These are phyloP conservation scores for Dendrolimus pini DNA, from an alignment of 2,888 invertebrate species.

Conservation along the genomic window DNA sequence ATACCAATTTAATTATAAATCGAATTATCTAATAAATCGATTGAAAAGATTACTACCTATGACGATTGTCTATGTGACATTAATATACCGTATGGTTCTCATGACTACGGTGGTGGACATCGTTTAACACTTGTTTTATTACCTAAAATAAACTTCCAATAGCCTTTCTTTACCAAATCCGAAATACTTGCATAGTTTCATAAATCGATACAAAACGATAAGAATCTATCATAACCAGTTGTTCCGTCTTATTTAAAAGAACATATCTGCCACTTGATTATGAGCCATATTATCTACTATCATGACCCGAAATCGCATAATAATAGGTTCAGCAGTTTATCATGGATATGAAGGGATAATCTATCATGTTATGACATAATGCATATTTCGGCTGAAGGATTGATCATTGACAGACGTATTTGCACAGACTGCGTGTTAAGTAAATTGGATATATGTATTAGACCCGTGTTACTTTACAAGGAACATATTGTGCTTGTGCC, in stretches of 20 bases:
- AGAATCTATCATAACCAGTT: background rate
- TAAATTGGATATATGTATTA: background rate
- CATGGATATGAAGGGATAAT: background rate
- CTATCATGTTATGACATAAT: background rate
- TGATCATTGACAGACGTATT: slow-evolving; percentile 5
- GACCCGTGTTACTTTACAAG: too few species aligned
- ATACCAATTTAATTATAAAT: too few species aligned
- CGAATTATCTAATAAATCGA: too few species aligned
- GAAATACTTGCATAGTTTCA: background rate
- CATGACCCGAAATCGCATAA: background rate
- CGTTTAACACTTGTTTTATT: too few species aligned
- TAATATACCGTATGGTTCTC: too few species aligned
- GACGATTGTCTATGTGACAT: too few species aligned
- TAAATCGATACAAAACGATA: background rate
- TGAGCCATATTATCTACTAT: background rate
- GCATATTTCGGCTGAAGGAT: background rate
- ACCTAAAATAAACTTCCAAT: background rate
- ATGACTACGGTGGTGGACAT: too few species aligned
- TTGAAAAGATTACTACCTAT: too few species aligned
- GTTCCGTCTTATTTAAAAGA: background rate
- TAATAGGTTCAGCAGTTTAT: background rate
- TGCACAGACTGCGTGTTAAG: slow-evolving; percentile 17
- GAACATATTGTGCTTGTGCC: too few species aligned
- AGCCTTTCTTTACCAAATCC: background rate
- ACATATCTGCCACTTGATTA: background rate